A percentile compares a stretch with the other conserved stretches of the same genome.
Conservation (phyloP, 2,113 vertebrate genomes). For the Planiliza haematocheilus region DNA sequence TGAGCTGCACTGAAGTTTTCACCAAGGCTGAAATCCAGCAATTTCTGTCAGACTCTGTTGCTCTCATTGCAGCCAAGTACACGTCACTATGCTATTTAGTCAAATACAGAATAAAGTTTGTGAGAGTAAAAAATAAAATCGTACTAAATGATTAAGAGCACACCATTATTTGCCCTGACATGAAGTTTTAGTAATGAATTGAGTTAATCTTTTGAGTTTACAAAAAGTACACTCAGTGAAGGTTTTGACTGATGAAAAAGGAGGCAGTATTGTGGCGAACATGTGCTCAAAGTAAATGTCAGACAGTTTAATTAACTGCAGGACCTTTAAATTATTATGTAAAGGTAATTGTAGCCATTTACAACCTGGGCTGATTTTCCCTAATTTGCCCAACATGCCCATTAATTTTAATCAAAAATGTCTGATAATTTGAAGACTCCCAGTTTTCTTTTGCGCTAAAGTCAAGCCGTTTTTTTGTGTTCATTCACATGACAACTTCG, state of each 20-base stretch:
- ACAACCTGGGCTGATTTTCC: not conserved
- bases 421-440: not conserved
- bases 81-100: conserved; percentile 12
- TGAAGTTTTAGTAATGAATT: conserved; percentile 7
- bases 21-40: conserved; percentile 20
- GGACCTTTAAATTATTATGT: conserved; percentile 2
- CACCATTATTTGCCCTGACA: conserved; percentile 5
- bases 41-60: conserved; percentile 24
- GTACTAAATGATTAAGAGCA: not conserved
- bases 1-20: conserved; percentile 41
- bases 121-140: conserved; percentile 16
- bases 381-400: not conserved
- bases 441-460: conserved; percentile 1
- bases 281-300: conserved; percentile 19
- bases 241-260: conserved; percentile 17
- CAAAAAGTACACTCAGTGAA: conserved; percentile 13
- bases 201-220: not conserved
- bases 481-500: no score
- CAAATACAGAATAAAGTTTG: not conserved
- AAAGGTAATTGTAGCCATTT: conserved; percentile 22
- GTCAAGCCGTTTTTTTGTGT: no score
- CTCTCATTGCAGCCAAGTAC: conserved; percentile 21
- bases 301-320: conserved; percentile 26
- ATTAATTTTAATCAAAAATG: conserved; percentile 17
- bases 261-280: conserved; percentile 4